Percentiles rank a stretch among this genome's conserved stretches.
Evolutionary conservation across 2,113 vertebrate species (phyloP).

Genomic region (Anolis sagrei): DNA sequence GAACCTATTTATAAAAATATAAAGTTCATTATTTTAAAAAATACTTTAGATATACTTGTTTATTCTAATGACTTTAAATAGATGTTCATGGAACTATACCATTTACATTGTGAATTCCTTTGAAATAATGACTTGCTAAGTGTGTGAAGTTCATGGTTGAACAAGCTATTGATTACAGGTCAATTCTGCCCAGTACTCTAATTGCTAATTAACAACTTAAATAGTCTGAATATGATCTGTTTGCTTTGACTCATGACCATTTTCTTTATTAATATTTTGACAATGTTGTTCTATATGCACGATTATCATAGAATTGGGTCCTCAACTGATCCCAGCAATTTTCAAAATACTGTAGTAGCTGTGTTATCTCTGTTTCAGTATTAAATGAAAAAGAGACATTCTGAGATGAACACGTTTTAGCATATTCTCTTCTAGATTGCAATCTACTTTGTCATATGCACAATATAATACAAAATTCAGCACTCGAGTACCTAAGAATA

Average conservation of each 20-base stretch:
- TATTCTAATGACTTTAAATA: neutral
- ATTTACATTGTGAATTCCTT: neutral
- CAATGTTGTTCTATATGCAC: neutral
- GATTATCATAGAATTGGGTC: no score
- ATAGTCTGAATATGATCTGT: neutral
- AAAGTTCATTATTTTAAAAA: no score
- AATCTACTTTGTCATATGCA: no score
- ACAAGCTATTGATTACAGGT: neutral
- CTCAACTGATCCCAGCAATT: no score
- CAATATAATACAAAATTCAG: no score
- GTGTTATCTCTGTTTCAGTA: no score
- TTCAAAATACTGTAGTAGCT: no score
- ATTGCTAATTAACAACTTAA: neutral
- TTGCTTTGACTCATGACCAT: neutral
- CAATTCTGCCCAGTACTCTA: neutral
- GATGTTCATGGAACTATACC: neutral
- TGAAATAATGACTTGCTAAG: neutral
- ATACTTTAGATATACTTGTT: neutral
- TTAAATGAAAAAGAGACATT: no score
- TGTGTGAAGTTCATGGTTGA: neutral
- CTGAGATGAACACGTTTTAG: no score
- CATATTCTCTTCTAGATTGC: no score
- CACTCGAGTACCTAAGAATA: no score
- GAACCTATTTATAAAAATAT: neutral
- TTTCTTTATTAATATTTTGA: neutral